phyloP scores from a whole-genome alignment of 2,888 invertebrate species.

The Toxonevra muliebris region DNA sequence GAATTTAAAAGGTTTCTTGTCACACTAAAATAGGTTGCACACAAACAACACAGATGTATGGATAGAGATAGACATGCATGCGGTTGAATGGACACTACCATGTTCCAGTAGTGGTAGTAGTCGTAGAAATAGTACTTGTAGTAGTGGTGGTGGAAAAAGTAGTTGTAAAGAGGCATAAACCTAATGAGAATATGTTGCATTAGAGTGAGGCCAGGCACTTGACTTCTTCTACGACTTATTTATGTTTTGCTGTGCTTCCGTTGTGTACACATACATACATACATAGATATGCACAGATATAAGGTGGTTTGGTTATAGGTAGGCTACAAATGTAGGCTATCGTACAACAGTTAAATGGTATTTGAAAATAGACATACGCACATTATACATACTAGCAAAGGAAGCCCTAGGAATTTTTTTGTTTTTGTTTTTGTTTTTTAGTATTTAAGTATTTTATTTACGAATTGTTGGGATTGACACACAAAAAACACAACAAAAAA shows the following conservation, averaged over 20 bases:
- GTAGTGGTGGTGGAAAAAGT: not conserved
- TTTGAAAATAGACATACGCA: not conserved
- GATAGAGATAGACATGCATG: not conserved
- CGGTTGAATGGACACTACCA: too few species aligned
- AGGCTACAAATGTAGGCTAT: not conserved
- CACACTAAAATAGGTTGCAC: not conserved
- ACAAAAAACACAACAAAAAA: not conserved
- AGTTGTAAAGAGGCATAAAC: not conserved
- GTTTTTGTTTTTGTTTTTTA: not conserved
- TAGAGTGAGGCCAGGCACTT: too few species aligned
- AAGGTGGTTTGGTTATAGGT: not conserved
- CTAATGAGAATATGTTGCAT: too few species aligned
- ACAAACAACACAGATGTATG: not conserved
- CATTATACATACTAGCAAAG: not conserved
- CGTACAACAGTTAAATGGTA: not conserved
- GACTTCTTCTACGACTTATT: too few species aligned
- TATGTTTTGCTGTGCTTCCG: too few species aligned
- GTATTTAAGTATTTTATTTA: too few species aligned
- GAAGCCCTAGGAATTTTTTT: not conserved
- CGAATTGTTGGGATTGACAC: not conserved
- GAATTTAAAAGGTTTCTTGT: conserved; percentile 2
- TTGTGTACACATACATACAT: not conserved
- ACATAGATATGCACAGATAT: not conserved
- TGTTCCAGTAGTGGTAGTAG: too few species aligned
- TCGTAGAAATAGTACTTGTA: not conserved